Percentiles rank a stretch among this genome's conserved stretches.
These are phyloP conservation scores for Scomberomorus guttatus DNA, from an alignment of 2,797 vertebrate genomes.

Conservation along the genomic window DNA sequence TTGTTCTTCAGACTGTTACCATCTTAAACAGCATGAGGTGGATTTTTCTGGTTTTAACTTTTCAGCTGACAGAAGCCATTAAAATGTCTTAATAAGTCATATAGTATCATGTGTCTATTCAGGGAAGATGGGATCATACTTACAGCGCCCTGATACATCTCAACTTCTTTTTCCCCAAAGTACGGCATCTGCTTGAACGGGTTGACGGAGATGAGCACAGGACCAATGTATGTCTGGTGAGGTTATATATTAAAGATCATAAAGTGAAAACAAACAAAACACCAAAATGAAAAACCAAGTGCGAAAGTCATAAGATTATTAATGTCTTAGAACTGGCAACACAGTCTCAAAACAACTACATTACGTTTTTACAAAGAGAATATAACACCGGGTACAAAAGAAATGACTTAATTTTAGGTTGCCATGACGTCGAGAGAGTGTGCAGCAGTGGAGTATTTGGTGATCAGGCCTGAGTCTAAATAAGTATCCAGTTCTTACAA, in stretches of 20 bases:
- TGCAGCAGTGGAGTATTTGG: conserved; percentile 46
- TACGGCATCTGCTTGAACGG: conserved; percentile 99
- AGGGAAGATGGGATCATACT: conserved; percentile 77
- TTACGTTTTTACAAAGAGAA: conserved; percentile 11
- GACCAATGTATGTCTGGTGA: conserved; percentile 96
- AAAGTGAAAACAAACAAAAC: conserved; percentile 10
- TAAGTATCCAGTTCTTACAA: conserved; percentile 66
- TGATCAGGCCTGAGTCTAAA: conserved; percentile 60
- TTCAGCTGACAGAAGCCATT: conserved; percentile 17
- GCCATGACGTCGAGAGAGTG: conserved; percentile 24
- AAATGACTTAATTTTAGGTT: conserved; percentile 40
- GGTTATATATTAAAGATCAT: conserved; percentile 84
- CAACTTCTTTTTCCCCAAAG: conserved; percentile 98
- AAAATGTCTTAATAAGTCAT: not conserved
- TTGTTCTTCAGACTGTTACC: conserved; percentile 42
- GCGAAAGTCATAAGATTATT: too few species aligned
- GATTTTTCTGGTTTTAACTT: conserved; percentile 6
- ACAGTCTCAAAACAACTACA: conserved; percentile 28
- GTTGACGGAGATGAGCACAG: conserved; percentile 97
- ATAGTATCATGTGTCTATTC: not conserved
- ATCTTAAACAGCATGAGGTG: conserved; percentile 32
- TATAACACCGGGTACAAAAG: conserved; percentile 24
- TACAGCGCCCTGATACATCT: conserved; percentile 99
- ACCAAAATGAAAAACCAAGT: not conserved
- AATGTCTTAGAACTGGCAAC: not conserved